Evolutionary conservation across 2,888 invertebrate genomes (phyloP), one percentile per base, ranked within the genome.

Genomic region (Pterostichus niger): DNA sequence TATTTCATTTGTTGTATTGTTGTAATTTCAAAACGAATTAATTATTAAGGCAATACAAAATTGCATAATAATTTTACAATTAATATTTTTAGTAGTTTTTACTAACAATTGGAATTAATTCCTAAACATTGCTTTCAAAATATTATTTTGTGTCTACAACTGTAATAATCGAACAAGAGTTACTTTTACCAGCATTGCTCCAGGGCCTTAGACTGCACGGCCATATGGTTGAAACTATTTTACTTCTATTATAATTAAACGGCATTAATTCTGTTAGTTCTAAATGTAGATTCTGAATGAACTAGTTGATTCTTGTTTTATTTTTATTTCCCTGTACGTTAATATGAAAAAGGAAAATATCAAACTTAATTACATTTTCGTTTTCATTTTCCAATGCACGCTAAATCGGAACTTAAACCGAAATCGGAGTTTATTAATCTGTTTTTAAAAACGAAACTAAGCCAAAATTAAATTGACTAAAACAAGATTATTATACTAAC

Each of bases 311-410:
- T 17, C 52, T 17, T 56, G 17, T 56, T 68, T 68, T 68, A 68
- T 68, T 68, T 68, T 68, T 68, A 68, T 56, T 56, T 56, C 2
- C 7, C 56, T 9, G 56, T 68, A 68, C 68, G 44, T 68, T 68
- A 17, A 44, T 64, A 64, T 40, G 17, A 68, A 40, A 68, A 68
- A 40, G 68, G 15, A 44, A 68, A 13, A 68, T 68, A 68, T 44
- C 68, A 44, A 68, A 15, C 68, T 68, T 68, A 68, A 68, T 68
- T 68, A 68, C 68, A 44, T 68, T 68, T 68, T 68, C 68, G 68
- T 68, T 68, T 68, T 33, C 61, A 33, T 61, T 61, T 33, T 44
- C 44, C 44, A 68, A 68, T 68, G 68, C 44, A 10, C 44, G 40
- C 44, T 68, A 61, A 61, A n/a, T 33, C 61, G 33, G 68, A 68